Percentiles rank a stretch among this genome's conserved stretches.
phyloP scores from a whole-genome alignment of 2,888 invertebrate genomes.

The Oithona nana region DNA sequence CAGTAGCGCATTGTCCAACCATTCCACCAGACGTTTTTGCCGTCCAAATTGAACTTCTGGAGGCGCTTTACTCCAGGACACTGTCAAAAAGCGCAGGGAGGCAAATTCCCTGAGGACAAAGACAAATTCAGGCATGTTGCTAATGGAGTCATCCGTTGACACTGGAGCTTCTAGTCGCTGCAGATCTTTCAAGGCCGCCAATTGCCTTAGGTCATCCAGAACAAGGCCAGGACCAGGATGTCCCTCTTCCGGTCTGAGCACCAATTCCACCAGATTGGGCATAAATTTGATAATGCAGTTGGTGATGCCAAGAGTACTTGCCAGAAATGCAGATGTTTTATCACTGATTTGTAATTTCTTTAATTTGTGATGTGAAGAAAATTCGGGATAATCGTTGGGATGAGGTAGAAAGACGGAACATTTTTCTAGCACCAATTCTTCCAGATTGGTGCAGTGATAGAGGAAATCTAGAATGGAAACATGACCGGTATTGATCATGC shows the following conservation, averaged over 20 bases:
- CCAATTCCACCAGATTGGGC: not conserved
- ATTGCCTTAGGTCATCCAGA: not conserved
- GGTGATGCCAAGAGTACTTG: not conserved
- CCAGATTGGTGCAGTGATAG: not conserved
- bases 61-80: not conserved
- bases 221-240: not conserved
- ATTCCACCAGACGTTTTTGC: not conserved
- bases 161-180: not conserved
- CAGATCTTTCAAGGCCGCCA: not conserved
- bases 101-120: not conserved
- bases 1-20: not conserved
- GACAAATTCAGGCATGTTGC: not conserved
- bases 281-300: not conserved
- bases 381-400: not conserved
- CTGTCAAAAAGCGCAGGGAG: not conserved
- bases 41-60: not conserved
- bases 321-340: not conserved
- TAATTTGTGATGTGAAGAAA: not conserved
- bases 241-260: not conserved
- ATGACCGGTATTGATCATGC: not conserved
- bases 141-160: not conserved
- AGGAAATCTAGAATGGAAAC: not conserved
- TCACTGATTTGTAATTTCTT: not conserved
- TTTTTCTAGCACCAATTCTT: not conserved
- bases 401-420: not conserved